phyloP scores from a whole-genome alignment of 2,797 vertebrate species.

The Antennarius maculatus region DNA sequence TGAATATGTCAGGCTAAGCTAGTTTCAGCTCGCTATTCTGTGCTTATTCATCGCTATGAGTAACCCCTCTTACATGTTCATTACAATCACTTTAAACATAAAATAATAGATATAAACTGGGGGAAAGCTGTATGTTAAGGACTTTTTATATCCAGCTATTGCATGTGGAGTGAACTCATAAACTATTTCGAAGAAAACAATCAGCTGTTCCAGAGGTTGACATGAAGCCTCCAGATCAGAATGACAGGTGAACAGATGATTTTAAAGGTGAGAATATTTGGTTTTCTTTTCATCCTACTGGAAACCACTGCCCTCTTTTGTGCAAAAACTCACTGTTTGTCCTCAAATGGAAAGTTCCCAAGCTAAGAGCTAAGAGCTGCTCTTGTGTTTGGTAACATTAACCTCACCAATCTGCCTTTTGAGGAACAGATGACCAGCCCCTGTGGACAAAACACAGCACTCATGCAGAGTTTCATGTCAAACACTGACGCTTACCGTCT shows the following conservation, averaged over 20 bases:
- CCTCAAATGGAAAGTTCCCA: slow-evolving; percentile 55
- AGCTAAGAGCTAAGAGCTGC: slow-evolving; percentile 27
- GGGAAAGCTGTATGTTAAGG: background rate
- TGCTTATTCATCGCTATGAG: background rate
- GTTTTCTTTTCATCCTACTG: slow-evolving; percentile 34
- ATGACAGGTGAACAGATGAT: slow-evolving; percentile 42
- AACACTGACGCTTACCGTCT: slow-evolving; percentile 35
- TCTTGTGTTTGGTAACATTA: slow-evolving; percentile 48
- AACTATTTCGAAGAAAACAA: slow-evolving; percentile 29
- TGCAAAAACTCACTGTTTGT: slow-evolving; percentile 28
- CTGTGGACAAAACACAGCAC: slow-evolving; percentile 51
- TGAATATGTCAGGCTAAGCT: background rate
- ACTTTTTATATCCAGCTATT: background rate
- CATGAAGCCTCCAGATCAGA: slow-evolving; percentile 22
- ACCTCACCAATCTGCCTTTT: slow-evolving; percentile 36
- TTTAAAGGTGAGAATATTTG: slow-evolving; percentile 49
- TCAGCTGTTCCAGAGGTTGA: slow-evolving; percentile 27
- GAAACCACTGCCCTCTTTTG: slow-evolving; percentile 38
- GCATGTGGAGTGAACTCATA: slow-evolving; percentile 30
- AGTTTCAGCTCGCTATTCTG: background rate
- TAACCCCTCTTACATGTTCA: too few species aligned
- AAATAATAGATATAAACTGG: background rate
- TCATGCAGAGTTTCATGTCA: slow-evolving; percentile 38
- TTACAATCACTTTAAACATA: too few species aligned
- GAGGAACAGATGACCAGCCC: slow-evolving; percentile 56